Evolutionary conservation across 2,113 vertebrate genomes (phyloP), one percentile per base, ranked within the genome.

Genomic region (Capreolus pygargus): DNA sequence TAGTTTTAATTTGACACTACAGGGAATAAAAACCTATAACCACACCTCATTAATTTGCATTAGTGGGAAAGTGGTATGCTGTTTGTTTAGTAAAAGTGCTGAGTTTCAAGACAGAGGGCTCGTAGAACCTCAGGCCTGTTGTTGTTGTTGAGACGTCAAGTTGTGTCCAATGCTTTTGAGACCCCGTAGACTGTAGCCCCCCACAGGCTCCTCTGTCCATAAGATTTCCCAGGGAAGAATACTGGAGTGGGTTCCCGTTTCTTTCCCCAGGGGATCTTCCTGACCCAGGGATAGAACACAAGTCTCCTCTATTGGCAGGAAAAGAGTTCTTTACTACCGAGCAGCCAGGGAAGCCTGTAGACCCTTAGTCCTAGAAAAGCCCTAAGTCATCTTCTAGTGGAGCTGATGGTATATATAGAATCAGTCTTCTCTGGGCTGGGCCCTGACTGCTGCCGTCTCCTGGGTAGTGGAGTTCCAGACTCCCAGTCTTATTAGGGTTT

Each of bases 1-100:
- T 97, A 70, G 85, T 88, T 97, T 98, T 94, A 97, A 92, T 97
- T 96, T 97, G 67, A 95, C 14, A 81, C 61, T 6, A 43, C 88
- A 27, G 90, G 58, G 19, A 85, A 82, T 89, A 92, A 79, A 92
- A 92, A 84, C 88, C 36, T 52, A 28, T 95, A 92, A 93, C 10
- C 87, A 79, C 57, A 81, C 76, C 33, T 96, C 92, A 86, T 94
- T 97, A 78, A 94, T 97, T 95, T 95, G 67, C 50, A 83, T 28
- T 88, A 55, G n/a, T 30, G 45, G 55, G 86, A 60, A 93, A 55
- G 28, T 5, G 1, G 17, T 60, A 61, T 61, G 13, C 91, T 60
- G 27, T 74, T 55, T 54, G 74, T 47, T 81, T 76, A 6, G 25
- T 79, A 27, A 64, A 83, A 87, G 30, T 15, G 6, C 4, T n/a